Percentiles rank a stretch among this genome's conserved stretches.
Evolutionary conservation across 1,140 invertebrate genomes (phyloP).

Genomic region (Nebria ingens): DNA sequence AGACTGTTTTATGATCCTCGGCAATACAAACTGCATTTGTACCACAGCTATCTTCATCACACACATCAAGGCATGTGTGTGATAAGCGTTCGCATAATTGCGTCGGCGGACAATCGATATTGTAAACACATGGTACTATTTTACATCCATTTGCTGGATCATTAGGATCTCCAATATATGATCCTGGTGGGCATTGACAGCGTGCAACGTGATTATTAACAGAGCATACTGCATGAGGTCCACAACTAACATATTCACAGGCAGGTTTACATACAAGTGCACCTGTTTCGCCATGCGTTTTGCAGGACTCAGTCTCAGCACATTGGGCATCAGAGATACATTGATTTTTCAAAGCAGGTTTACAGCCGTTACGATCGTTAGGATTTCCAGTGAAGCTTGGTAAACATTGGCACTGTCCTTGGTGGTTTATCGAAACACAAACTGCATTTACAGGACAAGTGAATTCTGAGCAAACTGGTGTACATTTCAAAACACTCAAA

Average conservation of each 20-base stretch:
- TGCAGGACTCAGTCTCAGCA: conserved; percentile 66
- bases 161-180: conserved; percentile 73
- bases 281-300: conserved; percentile 31
- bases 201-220: conserved; percentile 80
- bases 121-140: conserved; percentile 73
- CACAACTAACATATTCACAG: conserved; percentile 65
- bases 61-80: conserved; percentile 72
- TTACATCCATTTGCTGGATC: conserved; percentile 61
- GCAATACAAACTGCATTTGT: conserved; percentile 79
- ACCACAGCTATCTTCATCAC: conserved; percentile 71
- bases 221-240: conserved; percentile 72
- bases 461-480: conserved; percentile 61
- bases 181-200: conserved; percentile 77
- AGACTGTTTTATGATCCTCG: conserved; percentile 68
- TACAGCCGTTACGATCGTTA: conserved; percentile 77
- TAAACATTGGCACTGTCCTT: conserved; percentile 67
- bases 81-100: conserved; percentile 73
- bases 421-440: conserved; percentile 63
- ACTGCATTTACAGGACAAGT: conserved; percentile 74
- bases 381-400: conserved; percentile 76
- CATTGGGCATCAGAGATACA: conserved; percentile 74
- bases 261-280: conserved; percentile 55
- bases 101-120: conserved; percentile 64
- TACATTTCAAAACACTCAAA: conserved; percentile 75
- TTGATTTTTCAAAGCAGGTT: conserved; percentile 54